phyloP scores from a whole-genome alignment of 2,113 vertebrate genomes.

The Terrapene triunguis region DNA sequence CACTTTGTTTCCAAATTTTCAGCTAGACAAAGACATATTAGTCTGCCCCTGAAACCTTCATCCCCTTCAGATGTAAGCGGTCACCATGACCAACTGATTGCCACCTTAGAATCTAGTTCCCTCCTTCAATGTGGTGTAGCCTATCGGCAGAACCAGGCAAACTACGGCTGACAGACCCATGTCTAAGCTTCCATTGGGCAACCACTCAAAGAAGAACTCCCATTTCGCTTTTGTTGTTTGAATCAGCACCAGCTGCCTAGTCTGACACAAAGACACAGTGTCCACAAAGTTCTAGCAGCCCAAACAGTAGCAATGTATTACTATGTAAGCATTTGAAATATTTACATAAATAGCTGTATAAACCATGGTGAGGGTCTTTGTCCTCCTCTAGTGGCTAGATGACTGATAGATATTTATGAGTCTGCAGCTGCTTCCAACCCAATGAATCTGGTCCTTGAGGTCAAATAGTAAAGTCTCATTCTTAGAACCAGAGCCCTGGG shows the following conservation, averaged over 20 bases:
- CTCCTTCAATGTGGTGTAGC: not conserved
- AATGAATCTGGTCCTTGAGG: not conserved
- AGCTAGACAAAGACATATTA: not conserved
- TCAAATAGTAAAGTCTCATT: not conserved
- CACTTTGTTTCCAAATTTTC: not conserved
- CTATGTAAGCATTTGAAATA: not conserved
- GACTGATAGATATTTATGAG: not conserved
- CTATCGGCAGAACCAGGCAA: not conserved
- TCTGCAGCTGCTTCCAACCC: constrained; percentile 4
- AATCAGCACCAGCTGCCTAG: not conserved
- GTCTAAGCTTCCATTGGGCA: not conserved
- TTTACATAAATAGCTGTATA: constrained; percentile 48
- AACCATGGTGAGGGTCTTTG: fast-evolving
- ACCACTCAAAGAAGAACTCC: not conserved
- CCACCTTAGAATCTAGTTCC: not conserved
- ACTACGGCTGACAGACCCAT: not conserved
- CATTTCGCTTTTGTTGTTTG: constrained; percentile 4
- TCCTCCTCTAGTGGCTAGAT: not conserved
- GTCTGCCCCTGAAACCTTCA: not conserved
- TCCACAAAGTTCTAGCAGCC: constrained; percentile 21
- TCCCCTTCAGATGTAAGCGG: not conserved
- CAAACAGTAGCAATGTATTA: constrained; percentile 6
- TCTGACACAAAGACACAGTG: constrained; percentile 18
- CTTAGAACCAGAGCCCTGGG: not conserved
- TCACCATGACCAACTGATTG: not conserved